These are phyloP conservation scores for Pterophyllum scalare DNA, from an alignment of 2,113 vertebrate species.

Conservation along the genomic window DNA sequence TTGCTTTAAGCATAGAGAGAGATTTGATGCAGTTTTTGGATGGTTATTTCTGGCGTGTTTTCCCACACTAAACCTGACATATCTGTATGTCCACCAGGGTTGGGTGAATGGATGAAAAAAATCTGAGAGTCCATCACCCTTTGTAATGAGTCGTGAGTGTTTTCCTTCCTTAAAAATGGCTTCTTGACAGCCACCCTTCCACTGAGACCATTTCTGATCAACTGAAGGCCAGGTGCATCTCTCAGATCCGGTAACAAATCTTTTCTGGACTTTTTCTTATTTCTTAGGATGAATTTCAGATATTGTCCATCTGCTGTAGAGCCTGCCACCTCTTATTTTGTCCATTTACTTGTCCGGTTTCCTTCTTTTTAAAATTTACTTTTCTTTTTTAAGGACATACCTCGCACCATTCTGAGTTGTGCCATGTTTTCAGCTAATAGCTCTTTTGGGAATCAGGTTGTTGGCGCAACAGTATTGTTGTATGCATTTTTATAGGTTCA, in stretches of 20 bases:
- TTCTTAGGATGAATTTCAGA: background rate
- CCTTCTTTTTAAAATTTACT: accelerated
- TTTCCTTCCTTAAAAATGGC: background rate
- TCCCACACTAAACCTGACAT: background rate
- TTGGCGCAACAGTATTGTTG: too few species aligned
- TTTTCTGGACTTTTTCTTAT: too few species aligned
- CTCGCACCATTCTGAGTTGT: background rate
- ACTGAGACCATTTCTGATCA: background rate
- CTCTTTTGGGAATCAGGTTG: too few species aligned
- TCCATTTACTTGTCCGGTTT: background rate
- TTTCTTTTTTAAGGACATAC: background rate
- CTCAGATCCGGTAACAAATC: too few species aligned
- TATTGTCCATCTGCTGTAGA: background rate
- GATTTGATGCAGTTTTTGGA: background rate
- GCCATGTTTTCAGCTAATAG: background rate
- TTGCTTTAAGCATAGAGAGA: background rate
- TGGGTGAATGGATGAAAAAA: background rate
- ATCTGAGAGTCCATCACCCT: background rate
- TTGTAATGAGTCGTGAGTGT: background rate
- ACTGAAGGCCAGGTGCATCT: too few species aligned
- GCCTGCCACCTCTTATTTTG: background rate
- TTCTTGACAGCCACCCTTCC: background rate
- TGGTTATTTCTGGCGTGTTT: background rate
- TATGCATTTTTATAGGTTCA: too few species aligned
- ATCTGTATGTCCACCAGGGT: background rate